These are phyloP conservation scores for Archips xylosteana DNA, from an alignment of 2,888 invertebrate species.

Conservation along the genomic window DNA sequence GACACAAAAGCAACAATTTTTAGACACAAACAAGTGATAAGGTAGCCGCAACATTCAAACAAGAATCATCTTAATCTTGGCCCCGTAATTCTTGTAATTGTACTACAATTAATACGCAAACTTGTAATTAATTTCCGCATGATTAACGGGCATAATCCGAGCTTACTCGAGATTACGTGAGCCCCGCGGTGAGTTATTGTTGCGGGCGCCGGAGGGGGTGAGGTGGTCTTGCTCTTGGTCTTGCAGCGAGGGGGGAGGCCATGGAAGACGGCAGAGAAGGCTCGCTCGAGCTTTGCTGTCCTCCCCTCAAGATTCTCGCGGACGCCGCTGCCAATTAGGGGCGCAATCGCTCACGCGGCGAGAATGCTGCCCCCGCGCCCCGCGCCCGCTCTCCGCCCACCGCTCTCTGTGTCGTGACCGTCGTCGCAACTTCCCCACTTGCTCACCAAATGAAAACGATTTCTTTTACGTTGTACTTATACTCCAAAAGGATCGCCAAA, in stretches of 20 bases:
- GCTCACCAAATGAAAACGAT: constrained; percentile 81
- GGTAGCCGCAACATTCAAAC: constrained; percentile 43
- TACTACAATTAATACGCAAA: constrained; percentile 83
- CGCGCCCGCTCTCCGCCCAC: constrained; percentile 56
- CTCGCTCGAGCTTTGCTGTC: constrained; percentile 76
- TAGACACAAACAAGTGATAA: constrained; percentile 29
- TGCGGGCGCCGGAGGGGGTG: constrained; percentile 64
- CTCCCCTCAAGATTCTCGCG: constrained; percentile 86
- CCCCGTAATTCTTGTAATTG: constrained; percentile 78
- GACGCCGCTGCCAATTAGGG: constrained; percentile 86
- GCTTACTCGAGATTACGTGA: constrained; percentile 83
- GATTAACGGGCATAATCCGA: constrained; percentile 85
- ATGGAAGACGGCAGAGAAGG: constrained; percentile 73
- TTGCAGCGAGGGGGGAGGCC: constrained; percentile 33
- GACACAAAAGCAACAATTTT: constrained; percentile 15
- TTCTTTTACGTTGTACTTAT: constrained; percentile 51
- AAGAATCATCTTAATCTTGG: constrained; percentile 57
- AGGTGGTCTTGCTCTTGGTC: constrained; percentile 45
- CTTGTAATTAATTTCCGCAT: constrained; percentile 85
- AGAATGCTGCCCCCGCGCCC: constrained; percentile 60
- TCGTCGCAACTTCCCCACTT: constrained; percentile 70
- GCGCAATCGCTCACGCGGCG: constrained; percentile 85
- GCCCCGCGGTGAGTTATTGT: constrained; percentile 80
- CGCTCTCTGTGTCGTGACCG: constrained; percentile 76
- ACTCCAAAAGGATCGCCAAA: constrained; percentile 11